A percentile compares a stretch with the other conserved stretches of the same genome.
Conservation (phyloP, 2,888 invertebrate species). For the Apodemia duryi region DNA sequence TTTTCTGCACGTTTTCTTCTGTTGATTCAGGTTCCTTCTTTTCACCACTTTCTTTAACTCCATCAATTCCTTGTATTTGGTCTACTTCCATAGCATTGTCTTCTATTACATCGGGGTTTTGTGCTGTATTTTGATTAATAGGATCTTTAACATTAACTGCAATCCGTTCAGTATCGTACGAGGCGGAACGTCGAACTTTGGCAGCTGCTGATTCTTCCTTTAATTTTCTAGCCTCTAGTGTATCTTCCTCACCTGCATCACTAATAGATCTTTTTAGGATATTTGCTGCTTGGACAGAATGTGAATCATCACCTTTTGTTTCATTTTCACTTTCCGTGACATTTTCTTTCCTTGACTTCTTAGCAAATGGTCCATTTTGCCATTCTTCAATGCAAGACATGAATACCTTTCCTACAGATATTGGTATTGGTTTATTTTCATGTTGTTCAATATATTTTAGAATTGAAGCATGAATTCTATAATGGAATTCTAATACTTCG, state of each 20-base stretch:
- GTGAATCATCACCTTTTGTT: constrained; percentile 42
- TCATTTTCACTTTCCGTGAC: constrained; percentile 43
- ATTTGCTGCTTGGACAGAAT: constrained; percentile 61
- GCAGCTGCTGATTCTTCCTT: constrained; percentile 67
- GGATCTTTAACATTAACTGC: constrained; percentile 35
- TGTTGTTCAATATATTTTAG: constrained; percentile 90
- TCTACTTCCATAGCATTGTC: constrained; percentile 31
- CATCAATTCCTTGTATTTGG: constrained; percentile 19
- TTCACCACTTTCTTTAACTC: constrained; percentile 13
- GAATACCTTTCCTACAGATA: constrained; percentile 80
- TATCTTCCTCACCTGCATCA: constrained; percentile 68
- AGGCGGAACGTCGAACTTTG: constrained; percentile 66
- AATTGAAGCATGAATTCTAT: constrained; percentile 92
- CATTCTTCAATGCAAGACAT: constrained; percentile 76
- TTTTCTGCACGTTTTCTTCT: constrained; percentile 34
- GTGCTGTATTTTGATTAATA: constrained; percentile 7
- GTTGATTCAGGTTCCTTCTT: constrained; percentile 18
- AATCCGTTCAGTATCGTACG: constrained; percentile 63
- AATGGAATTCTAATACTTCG: constrained; percentile 92
- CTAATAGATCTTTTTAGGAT: constrained; percentile 70
- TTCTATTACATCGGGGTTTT: constrained; percentile 19
- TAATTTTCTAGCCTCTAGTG: constrained; percentile 57
- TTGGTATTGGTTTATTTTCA: constrained; percentile 83
- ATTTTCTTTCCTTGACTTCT: constrained; percentile 53
- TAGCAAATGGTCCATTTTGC: constrained; percentile 63